Conservation (phyloP, 92 coral and sea anemone species). For the Zoanthus gigantus region DNA sequence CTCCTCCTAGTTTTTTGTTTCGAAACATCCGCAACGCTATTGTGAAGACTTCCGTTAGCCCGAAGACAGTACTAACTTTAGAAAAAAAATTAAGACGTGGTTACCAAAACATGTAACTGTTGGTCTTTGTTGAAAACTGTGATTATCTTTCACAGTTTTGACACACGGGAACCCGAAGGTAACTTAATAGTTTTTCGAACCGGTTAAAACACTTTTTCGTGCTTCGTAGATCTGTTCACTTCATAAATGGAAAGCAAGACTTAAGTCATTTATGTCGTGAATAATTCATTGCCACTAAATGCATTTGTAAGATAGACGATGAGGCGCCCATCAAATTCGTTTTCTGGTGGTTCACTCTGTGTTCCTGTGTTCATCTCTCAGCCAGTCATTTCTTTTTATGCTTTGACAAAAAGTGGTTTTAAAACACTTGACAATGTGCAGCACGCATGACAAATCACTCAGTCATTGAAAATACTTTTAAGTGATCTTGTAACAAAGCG, state of each 20-base stretch:
- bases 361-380: not conserved
- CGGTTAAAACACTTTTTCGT: conserved; percentile 4
- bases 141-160: not conserved
- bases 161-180: not conserved
- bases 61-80: not conserved
- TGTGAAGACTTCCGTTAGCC: conserved; percentile 3
- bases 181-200: not conserved
- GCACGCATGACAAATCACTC: not conserved
- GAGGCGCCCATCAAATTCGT: conserved; percentile 34
- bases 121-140: conserved; percentile 2
- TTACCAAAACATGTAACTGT: not conserved
- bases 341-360: not conserved
- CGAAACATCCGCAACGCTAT: not conserved
- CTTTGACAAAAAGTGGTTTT: not conserved
- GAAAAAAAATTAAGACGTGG: not conserved
- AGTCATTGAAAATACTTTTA: not conserved
- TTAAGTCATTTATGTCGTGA: conserved; percentile 16
- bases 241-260: not conserved
- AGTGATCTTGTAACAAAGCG: not conserved
- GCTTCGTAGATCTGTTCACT: not conserved
- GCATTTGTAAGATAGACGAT: conserved; percentile 9
- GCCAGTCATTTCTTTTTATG: not conserved
- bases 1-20: not conserved
- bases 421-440: not conserved
- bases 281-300: conserved; percentile 26